Evolutionary conservation across 2,888 invertebrate genomes (phyloP).

Genomic region (Chalcosyrphus nemorum): DNA sequence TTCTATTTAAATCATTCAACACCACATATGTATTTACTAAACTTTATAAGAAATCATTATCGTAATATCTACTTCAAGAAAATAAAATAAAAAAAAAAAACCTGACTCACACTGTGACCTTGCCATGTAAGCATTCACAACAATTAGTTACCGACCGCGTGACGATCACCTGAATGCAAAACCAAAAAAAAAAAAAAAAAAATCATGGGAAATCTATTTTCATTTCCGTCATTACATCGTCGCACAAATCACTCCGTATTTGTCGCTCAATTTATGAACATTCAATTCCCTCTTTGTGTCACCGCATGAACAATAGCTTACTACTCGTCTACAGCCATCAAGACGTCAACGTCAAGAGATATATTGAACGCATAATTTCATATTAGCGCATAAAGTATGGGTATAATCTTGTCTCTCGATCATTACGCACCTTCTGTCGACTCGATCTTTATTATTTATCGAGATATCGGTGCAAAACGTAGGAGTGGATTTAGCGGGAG

Average conservation of each 20-base stretch:
- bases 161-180: conserved; percentile 7
- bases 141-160: not conserved
- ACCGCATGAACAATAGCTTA: not conserved
- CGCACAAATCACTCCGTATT: not conserved
- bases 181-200: not conserved
- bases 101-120: conserved; percentile 8
- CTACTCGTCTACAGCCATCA: not conserved
- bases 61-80: not conserved
- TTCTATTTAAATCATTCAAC: no score
- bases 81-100: not conserved
- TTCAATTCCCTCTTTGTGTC: not conserved
- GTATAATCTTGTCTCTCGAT: not conserved
- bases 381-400: not conserved
- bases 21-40: no score
- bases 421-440: not conserved
- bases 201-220: not conserved
- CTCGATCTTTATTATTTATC: not conserved
- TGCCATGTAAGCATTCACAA: conserved; percentile 1
- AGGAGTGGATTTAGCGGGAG: not conserved
- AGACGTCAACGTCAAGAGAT: not conserved
- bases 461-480: not conserved
- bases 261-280: not conserved
- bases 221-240: not conserved
- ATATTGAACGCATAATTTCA: not conserved
- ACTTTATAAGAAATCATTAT: no score